Percentiles rank a stretch among this genome's conserved stretches.
phyloP scores from a whole-genome alignment of 2,888 invertebrate genomes.

The Isoperla grammatica region DNA sequence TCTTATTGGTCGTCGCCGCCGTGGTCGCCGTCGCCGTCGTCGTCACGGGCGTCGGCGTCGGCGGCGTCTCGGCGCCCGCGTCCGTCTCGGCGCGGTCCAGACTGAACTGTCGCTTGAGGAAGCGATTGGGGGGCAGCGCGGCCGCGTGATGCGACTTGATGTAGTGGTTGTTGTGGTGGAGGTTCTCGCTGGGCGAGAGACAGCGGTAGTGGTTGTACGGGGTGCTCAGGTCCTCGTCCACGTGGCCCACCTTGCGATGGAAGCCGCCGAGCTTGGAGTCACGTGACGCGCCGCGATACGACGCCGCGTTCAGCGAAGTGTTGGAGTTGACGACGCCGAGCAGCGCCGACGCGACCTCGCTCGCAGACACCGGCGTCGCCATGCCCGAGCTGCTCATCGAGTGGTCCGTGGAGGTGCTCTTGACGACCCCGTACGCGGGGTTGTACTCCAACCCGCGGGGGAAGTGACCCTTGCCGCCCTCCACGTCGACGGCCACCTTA shows the following conservation, averaged over 20 bases:
- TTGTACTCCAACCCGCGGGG: conserved; percentile 33
- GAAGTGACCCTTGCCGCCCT: conserved; percentile 1
- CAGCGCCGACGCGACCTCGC: conserved; percentile 49
- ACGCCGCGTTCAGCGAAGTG: conserved; percentile 31
- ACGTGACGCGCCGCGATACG: neutral
- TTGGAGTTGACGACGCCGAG: conserved; percentile 51
- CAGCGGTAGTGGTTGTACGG: conserved; percentile 72
- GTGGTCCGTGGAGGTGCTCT: conserved; percentile 47
- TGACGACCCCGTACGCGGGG: conserved; percentile 40
- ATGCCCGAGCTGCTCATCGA: conserved; percentile 35
- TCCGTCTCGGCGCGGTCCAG: conserved; percentile 51
- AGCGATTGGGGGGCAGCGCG: conserved; percentile 39
- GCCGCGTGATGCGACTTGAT: conserved; percentile 12
- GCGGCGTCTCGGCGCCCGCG: neutral
- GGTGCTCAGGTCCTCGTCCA: conserved; percentile 59
- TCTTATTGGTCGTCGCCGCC: conserved; percentile 19
- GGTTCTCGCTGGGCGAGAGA: conserved; percentile 56
- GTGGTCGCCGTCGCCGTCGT: neutral
- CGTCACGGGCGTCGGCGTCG: conserved; percentile 1
- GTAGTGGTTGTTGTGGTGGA: conserved; percentile 13
- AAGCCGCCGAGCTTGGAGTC: neutral
- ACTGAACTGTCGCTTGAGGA: conserved; percentile 62
- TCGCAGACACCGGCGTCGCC: conserved; percentile 47
- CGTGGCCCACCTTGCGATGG: conserved; percentile 36
- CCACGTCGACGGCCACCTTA: neutral